Conservation (phyloP, 2,888 invertebrate genomes). For the Candidula unifasciata region DNA sequence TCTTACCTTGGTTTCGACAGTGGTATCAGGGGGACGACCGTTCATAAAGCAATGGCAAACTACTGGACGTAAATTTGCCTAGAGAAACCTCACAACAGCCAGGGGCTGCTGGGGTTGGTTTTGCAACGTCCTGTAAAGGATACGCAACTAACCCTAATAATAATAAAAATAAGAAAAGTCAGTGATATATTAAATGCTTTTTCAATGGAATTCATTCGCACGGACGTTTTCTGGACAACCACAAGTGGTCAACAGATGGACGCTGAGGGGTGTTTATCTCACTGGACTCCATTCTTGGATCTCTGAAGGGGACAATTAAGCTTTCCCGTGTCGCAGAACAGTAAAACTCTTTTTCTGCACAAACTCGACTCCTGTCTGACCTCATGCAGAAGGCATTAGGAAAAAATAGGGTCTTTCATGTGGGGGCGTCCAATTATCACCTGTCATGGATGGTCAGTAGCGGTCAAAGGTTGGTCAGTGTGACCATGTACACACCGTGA, state of each 20-base stretch:
- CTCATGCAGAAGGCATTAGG: background rate
- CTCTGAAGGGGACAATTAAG: background rate
- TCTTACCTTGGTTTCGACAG: too few species aligned
- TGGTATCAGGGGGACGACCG: too few species aligned
- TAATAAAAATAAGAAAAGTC: too few species aligned
- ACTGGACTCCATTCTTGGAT: background rate
- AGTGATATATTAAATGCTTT: too few species aligned
- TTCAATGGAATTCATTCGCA: too few species aligned
- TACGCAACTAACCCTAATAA: too few species aligned
- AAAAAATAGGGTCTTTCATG: background rate
- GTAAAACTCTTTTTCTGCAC: background rate
- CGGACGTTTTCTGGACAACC: background rate
- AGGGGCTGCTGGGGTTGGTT: too few species aligned
- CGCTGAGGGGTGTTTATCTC: background rate
- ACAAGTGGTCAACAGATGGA: conserved; percentile 29
- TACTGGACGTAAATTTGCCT: too few species aligned
- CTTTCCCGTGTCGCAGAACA: background rate
- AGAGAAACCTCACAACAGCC: too few species aligned
- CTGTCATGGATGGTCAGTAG: conserved; percentile 40
- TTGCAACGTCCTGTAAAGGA: too few species aligned
- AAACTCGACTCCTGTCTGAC: conserved; percentile 36
- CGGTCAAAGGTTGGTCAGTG: conserved; percentile 32
- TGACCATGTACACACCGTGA: conserved; percentile 26
- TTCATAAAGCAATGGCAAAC: too few species aligned
- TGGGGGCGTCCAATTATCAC: conserved; percentile 42